Base-by-base conservation (phyloP, 2,888 invertebrate species). In the Leptarthrus brevirostris region DNA sequence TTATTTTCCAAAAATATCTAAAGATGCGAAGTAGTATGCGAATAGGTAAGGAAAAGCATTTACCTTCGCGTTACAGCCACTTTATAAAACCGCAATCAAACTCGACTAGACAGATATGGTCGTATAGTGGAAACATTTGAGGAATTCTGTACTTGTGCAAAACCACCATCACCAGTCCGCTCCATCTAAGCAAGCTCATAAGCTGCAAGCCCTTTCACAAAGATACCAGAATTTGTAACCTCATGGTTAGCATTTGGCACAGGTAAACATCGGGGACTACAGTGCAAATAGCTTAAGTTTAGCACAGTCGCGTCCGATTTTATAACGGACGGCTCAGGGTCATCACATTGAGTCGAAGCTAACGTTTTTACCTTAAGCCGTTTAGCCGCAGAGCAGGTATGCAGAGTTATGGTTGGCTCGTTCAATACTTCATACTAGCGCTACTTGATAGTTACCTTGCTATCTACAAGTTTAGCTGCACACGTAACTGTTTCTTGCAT, bases 401-500 rank as follows among this genome's bases (percentile, higher is more conserved):
- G 69, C 69, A 34, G 52, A 69, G 69, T 69, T 69, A 69, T 69
- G 52, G 52, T 69, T 20, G 36, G 52, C 52, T 26, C 52, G 52
- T 52, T 52, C 52, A 69, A 69, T 69, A 26, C 36, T 36, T 69
- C 52, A 47, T 64, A 22, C 18, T 34, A 34, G 66, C 10, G 26
- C 24, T 3, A 40, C 40, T 40, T 40, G 40, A n/a, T 40, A 40
- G 36, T 34, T 20, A 36, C 44, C 64, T 40, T 36, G 40, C 64
- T 69, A 69, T 52, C 49, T 69, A 69, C 69, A 30, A 52, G 69
- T 69, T 52, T 49, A 52, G 52, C 69, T 69, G 69, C 64, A 52
- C 69, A 53, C 64, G 69, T 75, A 75, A 75, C 75, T 75, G 75
- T 75, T 75, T 64, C 72, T 74, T 72, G 74, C 75, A 75, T 75